Evolutionary conservation across 1,140 invertebrate genomes (phyloP).

Genomic region (Babylonia areolata): DNA sequence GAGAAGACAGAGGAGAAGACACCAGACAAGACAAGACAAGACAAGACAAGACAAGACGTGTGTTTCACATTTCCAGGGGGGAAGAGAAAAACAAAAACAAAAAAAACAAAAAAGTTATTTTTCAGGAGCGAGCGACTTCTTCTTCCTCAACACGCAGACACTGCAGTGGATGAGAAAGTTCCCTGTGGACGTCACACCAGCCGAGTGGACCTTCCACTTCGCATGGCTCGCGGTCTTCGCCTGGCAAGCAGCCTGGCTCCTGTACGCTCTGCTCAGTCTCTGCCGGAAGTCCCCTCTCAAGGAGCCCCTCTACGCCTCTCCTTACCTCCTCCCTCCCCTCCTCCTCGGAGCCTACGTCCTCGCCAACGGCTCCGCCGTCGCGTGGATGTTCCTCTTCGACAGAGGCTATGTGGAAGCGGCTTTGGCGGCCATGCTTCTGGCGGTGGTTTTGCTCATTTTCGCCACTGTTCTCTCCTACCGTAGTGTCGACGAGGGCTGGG

Average conservation of each 20-base stretch:
- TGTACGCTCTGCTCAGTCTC: conserved; percentile 60
- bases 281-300: conserved; percentile 50
- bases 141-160: conserved; percentile 56
- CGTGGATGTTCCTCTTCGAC: conserved; percentile 55
- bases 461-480: not conserved
- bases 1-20: too few species aligned
- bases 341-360: conserved; percentile 56
- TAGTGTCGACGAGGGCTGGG: conserved; percentile 34
- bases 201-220: conserved; percentile 69
- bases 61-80: too few species aligned
- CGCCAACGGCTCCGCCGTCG: conserved; percentile 59
- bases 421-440: not conserved
- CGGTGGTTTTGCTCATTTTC: not conserved
- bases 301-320: conserved; percentile 53
- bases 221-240: conserved; percentile 70
- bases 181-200: conserved; percentile 57
- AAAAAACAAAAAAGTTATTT: too few species aligned
- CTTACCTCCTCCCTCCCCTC: conserved; percentile 51
- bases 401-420: not conserved
- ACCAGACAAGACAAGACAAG: too few species aligned
- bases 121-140: conserved; percentile 27
- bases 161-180: conserved; percentile 60
- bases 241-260: conserved; percentile 65
- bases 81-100: too few species aligned
- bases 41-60: too few species aligned